Evolutionary conservation across 2,888 invertebrate genomes (phyloP), one percentile per base, ranked within the genome.

Genomic region (Boloria euphrosyne): DNA sequence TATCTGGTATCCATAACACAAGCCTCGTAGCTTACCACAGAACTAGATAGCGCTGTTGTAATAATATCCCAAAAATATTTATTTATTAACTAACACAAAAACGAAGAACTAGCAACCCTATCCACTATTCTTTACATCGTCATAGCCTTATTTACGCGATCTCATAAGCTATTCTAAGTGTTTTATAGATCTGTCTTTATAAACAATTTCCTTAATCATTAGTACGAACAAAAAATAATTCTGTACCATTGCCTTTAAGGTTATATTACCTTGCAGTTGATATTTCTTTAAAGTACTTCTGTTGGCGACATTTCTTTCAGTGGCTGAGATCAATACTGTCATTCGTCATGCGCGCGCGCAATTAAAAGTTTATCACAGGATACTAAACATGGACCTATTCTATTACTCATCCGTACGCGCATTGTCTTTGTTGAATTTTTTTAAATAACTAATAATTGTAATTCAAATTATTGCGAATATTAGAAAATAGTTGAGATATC

Each of bases 151-250:
- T 73, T 78, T 80, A 80, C 78, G 49, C 76, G 76, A 31, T 65
- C 70, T 74, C 80, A 84, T 81, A 72, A 81, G 79, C 80, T 84
- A 81, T 84, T 52, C 27, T 84, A 75, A 84, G 79, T 82, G 81
- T 75, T 85, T 81, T 82, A 83, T 81, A 75, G 58, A 52, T 58
- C 74, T 70, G 62, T 66, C 70, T 74, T 75, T 63, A 62, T 63
- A 69, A 66, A 66, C 66, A 67, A 49, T 16, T 53, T 54, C 50
- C 43, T 38, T 27, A 27, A 18, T 2, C 38, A n/a, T 55, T 13
- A 55, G 3, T 18, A 2, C 27, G 44, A 46, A 22, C 10, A 4
- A 55, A 55, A 50, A 4, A 13, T 3, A 7, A 22, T 27, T 14
- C 38, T 63, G 27, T 6, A 0, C 0, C 31, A 17, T 43, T 14